Evolutionary conservation across 2,888 invertebrate genomes (phyloP), one percentile per base, ranked within the genome.

Genomic region (Sinodicranocentrus sp.): DNA sequence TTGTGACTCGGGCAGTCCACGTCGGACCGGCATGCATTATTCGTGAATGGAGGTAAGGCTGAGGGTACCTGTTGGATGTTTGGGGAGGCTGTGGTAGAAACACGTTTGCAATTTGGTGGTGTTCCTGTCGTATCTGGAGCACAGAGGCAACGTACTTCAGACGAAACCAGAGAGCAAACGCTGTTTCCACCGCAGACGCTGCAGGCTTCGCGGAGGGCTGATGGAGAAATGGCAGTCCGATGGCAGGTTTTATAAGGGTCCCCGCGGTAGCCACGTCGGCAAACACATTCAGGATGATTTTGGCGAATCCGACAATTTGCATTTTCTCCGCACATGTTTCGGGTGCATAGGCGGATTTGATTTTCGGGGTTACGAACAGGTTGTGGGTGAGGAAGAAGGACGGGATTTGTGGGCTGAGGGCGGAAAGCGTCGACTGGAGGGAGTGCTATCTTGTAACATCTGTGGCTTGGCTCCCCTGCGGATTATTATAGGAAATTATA

Each of bases 251-350:
- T 84, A 10, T 70, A 73, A 1, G 88, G 90, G 87, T 90, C 88
- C 59, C 90, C 90, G 39, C 86, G 87, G 48, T 89, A 90, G 5
- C 90, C 89, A 23, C 88, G 89, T 84, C 76, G 76, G 33, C 87
- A 86, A 71, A 89, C 89, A 52, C 76, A 70, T 48, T 83, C 39
- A n/a, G 65, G 72, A 33, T 65, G 33, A 33, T 71, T 71, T 19
- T 82, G 82, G 43, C 70, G 70, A 95, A 95, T 94, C 89, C 92
- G 92, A 89, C 96, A 96, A 85, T 93, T 91, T 0, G 96, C 94
- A 86, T 93, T 93, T 76, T 93, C 90, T 17, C 95, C 96, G 90
- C 96, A 96, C 94, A 94, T 84, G 94, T 94, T 33, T 15, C 57
- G 39, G 13, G 63, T 70, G 52, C 84, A 70, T 10, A 79, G 54